phyloP scores from a whole-genome alignment of 1,140 invertebrate genomes.

The Trinorchestia longiramus region DNA sequence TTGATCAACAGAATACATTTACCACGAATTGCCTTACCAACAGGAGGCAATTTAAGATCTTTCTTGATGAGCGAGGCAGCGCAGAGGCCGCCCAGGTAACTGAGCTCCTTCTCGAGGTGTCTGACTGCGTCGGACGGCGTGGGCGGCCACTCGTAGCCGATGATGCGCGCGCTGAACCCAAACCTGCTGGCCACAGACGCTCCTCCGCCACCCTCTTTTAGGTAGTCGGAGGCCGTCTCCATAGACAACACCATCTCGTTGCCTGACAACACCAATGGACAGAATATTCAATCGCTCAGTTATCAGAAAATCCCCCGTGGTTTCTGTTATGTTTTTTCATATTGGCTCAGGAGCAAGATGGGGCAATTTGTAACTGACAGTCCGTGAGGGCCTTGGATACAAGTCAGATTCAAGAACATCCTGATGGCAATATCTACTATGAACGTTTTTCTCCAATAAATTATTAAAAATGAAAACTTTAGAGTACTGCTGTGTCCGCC shows the following conservation, averaged over 20 bases:
- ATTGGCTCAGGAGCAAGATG: not conserved
- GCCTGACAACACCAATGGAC: slow-evolving; percentile 72
- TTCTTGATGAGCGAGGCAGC: slow-evolving; percentile 88
- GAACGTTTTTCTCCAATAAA: not conserved
- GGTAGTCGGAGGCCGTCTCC: slow-evolving; percentile 95
- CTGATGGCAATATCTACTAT: not conserved
- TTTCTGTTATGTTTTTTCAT: too few species aligned
- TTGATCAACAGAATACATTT: too few species aligned
- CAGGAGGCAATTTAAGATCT: slow-evolving; percentile 79
- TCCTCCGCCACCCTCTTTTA: slow-evolving; percentile 84
- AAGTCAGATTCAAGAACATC: not conserved
- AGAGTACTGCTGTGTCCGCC: not conserved
- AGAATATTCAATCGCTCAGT: not conserved
- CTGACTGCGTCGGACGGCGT: slow-evolving; percentile 72
- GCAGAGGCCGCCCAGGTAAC: slow-evolving; percentile 91
- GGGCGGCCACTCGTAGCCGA: slow-evolving; percentile 88
- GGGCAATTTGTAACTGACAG: not conserved
- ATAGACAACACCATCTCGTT: slow-evolving; percentile 94
- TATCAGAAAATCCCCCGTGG: not conserved
- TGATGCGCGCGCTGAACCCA: slow-evolving; percentile 92
- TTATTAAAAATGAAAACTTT: not conserved
- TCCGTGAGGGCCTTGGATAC: not conserved
- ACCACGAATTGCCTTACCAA: not conserved
- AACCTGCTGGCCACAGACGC: slow-evolving; percentile 76
- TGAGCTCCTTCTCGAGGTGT: slow-evolving; percentile 89